Conservation (phyloP, 1,140 invertebrate genomes). For the Macrotrachela quadricornifera region DNA sequence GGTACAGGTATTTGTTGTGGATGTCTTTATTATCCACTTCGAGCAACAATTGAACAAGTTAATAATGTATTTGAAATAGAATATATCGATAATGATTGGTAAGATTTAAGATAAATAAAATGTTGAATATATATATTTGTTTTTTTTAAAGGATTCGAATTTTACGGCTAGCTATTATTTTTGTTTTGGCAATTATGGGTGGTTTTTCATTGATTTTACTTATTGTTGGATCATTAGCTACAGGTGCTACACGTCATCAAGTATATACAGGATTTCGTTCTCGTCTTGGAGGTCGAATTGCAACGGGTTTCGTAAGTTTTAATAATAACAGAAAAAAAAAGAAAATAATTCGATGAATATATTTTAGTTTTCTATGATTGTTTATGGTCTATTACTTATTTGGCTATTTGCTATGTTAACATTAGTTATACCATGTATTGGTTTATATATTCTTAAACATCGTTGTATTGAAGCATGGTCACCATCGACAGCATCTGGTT, state of each 20-base stretch:
- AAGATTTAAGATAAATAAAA: background rate
- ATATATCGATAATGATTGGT: conserved; percentile 1
- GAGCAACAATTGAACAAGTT: background rate
- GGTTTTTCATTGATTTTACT: conserved; percentile 1
- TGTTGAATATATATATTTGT: no score
- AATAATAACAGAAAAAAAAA: no score
- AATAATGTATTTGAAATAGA: background rate
- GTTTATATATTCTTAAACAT: background rate
- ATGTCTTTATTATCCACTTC: background rate
- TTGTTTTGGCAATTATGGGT: conserved; percentile 2
- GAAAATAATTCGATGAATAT: no score
- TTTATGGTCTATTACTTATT: conserved; percentile 4
- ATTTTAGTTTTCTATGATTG: background rate
- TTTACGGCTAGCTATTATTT: background rate
- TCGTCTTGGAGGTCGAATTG: conserved; percentile 1
- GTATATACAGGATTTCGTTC: conserved; percentile 7
- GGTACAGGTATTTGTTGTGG: conserved; percentile 7
- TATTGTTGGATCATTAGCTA: conserved; percentile 6
- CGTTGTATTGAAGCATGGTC: no score
- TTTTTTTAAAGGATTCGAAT: no score
- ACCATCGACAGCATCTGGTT: no score
- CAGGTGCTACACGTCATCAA: conserved; percentile 5
- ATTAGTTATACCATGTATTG: conserved; percentile 3
- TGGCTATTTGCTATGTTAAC: background rate
- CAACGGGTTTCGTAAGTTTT: background rate